These are phyloP conservation scores for Drosophila ananassae DNA, from an alignment of 1,140 invertebrate species.

Conservation along the genomic window DNA sequence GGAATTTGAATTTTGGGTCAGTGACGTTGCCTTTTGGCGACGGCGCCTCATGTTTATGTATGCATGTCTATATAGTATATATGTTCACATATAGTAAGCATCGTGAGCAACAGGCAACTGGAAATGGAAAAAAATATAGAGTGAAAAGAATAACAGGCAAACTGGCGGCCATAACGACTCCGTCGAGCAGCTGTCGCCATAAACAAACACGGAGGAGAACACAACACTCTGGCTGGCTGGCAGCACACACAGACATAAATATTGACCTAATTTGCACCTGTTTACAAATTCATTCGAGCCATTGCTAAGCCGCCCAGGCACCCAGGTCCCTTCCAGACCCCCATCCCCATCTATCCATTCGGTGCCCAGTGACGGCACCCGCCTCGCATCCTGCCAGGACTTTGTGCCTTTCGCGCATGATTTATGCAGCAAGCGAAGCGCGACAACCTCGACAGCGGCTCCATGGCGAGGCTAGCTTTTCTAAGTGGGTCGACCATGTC, in stretches of 20 bases:
- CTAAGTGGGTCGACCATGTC: conserved; percentile 61
- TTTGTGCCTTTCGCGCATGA: conserved; percentile 77
- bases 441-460: conserved; percentile 48
- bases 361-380: neutral
- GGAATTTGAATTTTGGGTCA: conserved; percentile 80
- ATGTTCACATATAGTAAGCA: conserved; percentile 10
- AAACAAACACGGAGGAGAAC: conserved; percentile 39
- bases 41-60: conserved; percentile 69
- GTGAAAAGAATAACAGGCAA: conserved; percentile 13
- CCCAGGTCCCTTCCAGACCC: neutral
- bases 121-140: too few species aligned
- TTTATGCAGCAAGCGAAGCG: conserved; percentile 66
- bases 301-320: conserved; percentile 24
- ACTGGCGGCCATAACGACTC: conserved; percentile 35
- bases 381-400: conserved; percentile 45
- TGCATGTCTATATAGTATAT: conserved; percentile 18
- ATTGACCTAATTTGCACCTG: conserved; percentile 80
- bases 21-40: conserved; percentile 51
- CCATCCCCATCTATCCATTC: too few species aligned
- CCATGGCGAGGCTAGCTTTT: conserved; percentile 1
- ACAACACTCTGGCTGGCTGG: neutral
- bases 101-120: neutral
- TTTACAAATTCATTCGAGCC: conserved; percentile 76
- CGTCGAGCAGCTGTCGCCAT: conserved; percentile 43
- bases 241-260: conserved; percentile 49